Evolutionary conservation across 1,140 invertebrate species (phyloP), one percentile per base, ranked within the genome.

Genomic region (Neodiprion lecontei): DNA sequence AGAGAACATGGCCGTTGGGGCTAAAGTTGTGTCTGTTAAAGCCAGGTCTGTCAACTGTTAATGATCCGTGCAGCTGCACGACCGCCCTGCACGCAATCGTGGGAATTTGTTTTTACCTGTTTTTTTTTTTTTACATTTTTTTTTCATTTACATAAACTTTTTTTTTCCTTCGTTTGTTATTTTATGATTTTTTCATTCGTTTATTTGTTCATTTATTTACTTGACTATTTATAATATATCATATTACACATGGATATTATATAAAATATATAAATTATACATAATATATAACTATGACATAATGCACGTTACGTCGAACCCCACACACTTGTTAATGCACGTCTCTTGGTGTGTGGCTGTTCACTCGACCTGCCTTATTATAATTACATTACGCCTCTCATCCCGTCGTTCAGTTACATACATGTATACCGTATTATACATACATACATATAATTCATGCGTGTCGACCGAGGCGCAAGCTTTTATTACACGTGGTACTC

Each of bases 11-110:
- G 94, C 96, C 90, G 95, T 98, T 88, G 97, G 96, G 89, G 95
- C 95, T 91, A 97, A 95, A 93, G 96, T 98, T 91, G 94, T 97
- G 88, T 97, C 96, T 89, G 94, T 97, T 90, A 98, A 97, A 95
- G 96, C 96, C 93, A 97, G 96, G 96, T 97, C 94, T 93, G 94
- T 94, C 91, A 90, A 88, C 85, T 88, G 85, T 87, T 89, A 87
- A 87, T 81, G 83, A 72, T 84, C 82, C 85, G 88, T 88, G 86
- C 86, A 81, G 84, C 83, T 86, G 88, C 89, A 89, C 88, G 88
- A 40, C 53, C 53, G 53, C 53, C 53, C 84, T 88, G 86, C 87
- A 87, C 87, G 86, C 86, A 87, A 87, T 88, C 85, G 87, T 88
- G 84, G 86, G 86, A 88, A 85, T 88, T 75, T 73, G 28, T 17